Evolutionary conservation across 2,888 invertebrate genomes (phyloP), one percentile per base, ranked within the genome.

Genomic region (Spisula solida): DNA sequence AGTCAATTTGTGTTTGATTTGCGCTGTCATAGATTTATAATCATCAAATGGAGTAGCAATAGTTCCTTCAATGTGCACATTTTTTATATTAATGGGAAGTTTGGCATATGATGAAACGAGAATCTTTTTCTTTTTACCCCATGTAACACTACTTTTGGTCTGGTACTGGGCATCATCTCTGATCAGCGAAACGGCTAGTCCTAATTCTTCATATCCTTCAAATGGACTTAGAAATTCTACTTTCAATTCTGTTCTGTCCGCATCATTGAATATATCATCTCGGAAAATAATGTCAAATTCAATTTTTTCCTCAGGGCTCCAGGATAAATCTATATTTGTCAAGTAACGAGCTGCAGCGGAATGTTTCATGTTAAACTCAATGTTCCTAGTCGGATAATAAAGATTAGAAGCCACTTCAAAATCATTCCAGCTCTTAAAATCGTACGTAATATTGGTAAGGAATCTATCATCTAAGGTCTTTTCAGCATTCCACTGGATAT

Each of bases 401-500:
- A 94, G 29, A 29, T 85, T 88, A 8, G 89, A 83, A 29, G 80
- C 82, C 31, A 90, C 87, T 25, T 91, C 93, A 90, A 93, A 92
- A 85, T 94, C 89, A 78, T 91, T 86, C 86, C 88, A 79, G 1
- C 87, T 88, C 55, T 90, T 90, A 51, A 89, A 86, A 81, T 92
- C 90, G 29, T 83, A 87, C 18, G 93, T 90, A 8, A 86, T 85
- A 75, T 92, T 92, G 18, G 90, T 60, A 20, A 93, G 48, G 82
- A 93, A 92, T 56, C 93, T 90, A 16, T 89, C 91, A 82, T 92
- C 93, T 70, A 85, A 78, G 70, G 93, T 89, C 10, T 90, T 92
- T 34, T 94, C 93, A 18, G 93, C 95, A 89, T 95, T 93, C 95
- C 94, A 95, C 34, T 93, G 91, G 20, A 94, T 85, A 80, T 94